Base-by-base conservation (phyloP, 2,797 vertebrate species). In the Cottoperca gobio region DNA sequence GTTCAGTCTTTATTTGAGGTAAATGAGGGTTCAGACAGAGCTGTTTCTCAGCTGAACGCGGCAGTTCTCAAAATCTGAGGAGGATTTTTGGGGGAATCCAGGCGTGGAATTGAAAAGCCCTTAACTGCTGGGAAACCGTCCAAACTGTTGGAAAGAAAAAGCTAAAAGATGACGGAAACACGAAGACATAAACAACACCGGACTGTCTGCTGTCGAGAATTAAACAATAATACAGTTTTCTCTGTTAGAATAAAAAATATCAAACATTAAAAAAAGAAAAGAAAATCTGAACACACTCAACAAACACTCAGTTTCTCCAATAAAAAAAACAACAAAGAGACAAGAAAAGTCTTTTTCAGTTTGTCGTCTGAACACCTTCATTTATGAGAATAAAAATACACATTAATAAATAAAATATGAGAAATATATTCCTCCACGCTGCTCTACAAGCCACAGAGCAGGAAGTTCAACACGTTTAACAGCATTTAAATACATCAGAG, bases 1-100 rank as follows among this genome's bases (percentile, higher is more conserved):
- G 62, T 64, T 55, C 45, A 24, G 60, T 78, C 42, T 89, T 85
- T 87, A 87, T 86, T 86, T 58, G 78, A 83, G 78, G 81, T 80
- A 73, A 82, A 77, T 0, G 4, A 43, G 37, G 42, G 35, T 77
- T 73, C 70, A 75, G 62, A 42, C 50, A 4, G 62, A 78, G 23
- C 40, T 23, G 45, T 10, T 45, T 37, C 62, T 85, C 71, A 52
- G 42, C 73, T 62, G 43, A 67, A 66, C 50, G 9, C 4, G 0
- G 58, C 31, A 8, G 60, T 3, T 82, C 62, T 72, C 23, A 70
- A 39, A 19, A 6, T 75, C n/a, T 81, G 31, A 60, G 12, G 49
- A 53, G 16, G 19, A 14, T 61, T 52, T 59, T 35, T 8, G 6
- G 39, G 1, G 53, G 31, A 24, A 12, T 43, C 58, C 28, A 64